Evolutionary conservation across 2,113 vertebrate species (phyloP).

Genomic region (Echinops telfairi): DNA sequence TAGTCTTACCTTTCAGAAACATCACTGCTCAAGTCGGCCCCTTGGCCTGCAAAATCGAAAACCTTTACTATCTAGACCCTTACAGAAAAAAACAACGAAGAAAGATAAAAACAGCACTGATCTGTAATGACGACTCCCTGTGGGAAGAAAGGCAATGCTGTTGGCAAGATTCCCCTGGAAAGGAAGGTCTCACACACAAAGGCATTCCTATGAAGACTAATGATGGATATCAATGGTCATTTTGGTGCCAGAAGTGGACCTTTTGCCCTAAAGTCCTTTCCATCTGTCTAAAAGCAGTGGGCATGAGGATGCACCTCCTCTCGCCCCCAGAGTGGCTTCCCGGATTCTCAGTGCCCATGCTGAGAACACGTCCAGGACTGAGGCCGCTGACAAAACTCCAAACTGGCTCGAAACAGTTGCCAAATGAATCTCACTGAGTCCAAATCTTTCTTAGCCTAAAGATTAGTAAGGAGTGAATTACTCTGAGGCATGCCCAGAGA

Average conservation of each 20-base stretch:
- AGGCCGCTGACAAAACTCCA: conserved; percentile 24
- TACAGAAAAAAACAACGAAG: background rate
- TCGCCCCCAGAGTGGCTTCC: background rate
- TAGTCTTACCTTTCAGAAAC: background rate
- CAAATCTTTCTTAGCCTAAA: conserved; percentile 65
- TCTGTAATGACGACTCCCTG: background rate
- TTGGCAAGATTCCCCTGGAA: background rate
- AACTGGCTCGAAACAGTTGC: conserved; percentile 43
- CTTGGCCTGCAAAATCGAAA: background rate
- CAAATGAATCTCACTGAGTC: conserved; percentile 27
- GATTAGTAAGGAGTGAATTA: conserved; percentile 59
- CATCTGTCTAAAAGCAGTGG: background rate
- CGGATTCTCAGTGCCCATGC: background rate
- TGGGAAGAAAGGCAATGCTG: background rate
- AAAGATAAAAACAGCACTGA: background rate
- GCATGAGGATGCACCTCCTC: background rate
- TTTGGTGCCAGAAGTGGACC: background rate
- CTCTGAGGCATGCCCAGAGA: conserved; percentile 31
- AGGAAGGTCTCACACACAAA: background rate
- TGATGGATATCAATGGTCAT: background rate
- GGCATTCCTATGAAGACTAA: background rate
- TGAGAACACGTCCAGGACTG: background rate
- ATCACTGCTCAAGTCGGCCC: background rate
- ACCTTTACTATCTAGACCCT: background rate
- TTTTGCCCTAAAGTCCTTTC: background rate